Percentiles rank a stretch among this genome's conserved stretches.
Evolutionary conservation across 2,888 invertebrate species (phyloP).

Genomic region (Acleris holmiana): DNA sequence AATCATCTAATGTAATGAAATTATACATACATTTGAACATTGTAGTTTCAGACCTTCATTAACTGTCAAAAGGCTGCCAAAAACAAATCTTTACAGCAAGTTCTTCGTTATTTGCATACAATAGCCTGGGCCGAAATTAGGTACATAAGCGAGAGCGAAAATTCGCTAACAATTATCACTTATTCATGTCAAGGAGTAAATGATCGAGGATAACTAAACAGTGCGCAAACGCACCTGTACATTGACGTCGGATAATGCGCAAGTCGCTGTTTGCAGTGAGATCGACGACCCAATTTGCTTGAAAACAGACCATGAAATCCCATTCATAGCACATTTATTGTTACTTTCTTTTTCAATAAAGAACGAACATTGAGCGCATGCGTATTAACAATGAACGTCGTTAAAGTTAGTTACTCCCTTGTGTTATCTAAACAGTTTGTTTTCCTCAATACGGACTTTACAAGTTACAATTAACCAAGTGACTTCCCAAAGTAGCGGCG

Average conservation of each 20-base stretch:
- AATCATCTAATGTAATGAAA: not conserved
- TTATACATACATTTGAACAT: no score
- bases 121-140: slow-evolving; percentile 11
- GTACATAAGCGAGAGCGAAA: slow-evolving; percentile 32
- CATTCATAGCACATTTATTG: slow-evolving; percentile 20
- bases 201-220: slow-evolving; percentile 65
- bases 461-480: no score
- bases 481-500: no score
- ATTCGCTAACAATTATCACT: slow-evolving; percentile 43
- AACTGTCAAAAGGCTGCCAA: no score
- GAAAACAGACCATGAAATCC: slow-evolving; percentile 37
- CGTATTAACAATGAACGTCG: no score
- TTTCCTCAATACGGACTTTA: no score
- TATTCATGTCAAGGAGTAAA: slow-evolving; percentile 64
- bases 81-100: not conserved
- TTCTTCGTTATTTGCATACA: not conserved
- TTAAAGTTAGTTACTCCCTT: no score
- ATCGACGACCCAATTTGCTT: slow-evolving; percentile 51
- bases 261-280: slow-evolving; percentile 45
- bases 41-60: no score
- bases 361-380: no score
- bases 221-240: slow-evolving; percentile 49
- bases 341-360: slow-evolving; percentile 8
- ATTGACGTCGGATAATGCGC: slow-evolving; percentile 49
- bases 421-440: no score